These are phyloP conservation scores for Antheraea yamamai DNA, from an alignment of 2,888 invertebrate genomes.

Conservation along the genomic window DNA sequence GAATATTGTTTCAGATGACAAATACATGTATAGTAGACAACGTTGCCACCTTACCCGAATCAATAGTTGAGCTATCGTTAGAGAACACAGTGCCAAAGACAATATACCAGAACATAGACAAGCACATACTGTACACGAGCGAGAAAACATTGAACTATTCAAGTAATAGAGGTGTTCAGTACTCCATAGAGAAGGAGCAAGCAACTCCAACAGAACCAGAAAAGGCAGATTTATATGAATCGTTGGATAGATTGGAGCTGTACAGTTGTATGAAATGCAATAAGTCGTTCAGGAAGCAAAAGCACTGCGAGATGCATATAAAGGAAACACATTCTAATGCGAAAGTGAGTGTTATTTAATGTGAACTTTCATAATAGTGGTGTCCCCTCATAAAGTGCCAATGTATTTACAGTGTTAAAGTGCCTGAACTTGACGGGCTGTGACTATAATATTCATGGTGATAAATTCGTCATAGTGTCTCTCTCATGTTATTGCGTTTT, in stretches of 20 bases:
- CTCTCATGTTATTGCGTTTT: too few species aligned
- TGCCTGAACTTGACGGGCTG: too few species aligned
- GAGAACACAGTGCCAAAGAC: slow-evolving; percentile 73
- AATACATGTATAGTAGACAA: slow-evolving; percentile 75
- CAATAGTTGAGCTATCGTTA: slow-evolving; percentile 73
- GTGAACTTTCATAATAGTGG: too few species aligned
- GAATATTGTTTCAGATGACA: slow-evolving; percentile 59
- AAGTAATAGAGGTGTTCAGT: slow-evolving; percentile 60
- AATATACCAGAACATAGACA: slow-evolving; percentile 71
- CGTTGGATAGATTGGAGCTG: slow-evolving; percentile 59
- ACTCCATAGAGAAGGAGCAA: slow-evolving; percentile 64
- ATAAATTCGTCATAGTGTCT: too few species aligned
- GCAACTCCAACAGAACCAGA: slow-evolving; percentile 42
- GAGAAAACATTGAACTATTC: slow-evolving; percentile 62
- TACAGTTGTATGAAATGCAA: slow-evolving; percentile 71
- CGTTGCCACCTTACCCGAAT: slow-evolving; percentile 69
- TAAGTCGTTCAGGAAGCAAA: slow-evolving; percentile 84
- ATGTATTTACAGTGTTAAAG: too few species aligned
- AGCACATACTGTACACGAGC: slow-evolving; percentile 66
- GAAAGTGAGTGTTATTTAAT: slow-evolving; percentile 46
- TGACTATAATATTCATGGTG: too few species aligned
- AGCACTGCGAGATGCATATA: slow-evolving; percentile 84
- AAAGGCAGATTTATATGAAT: slow-evolving; percentile 62
- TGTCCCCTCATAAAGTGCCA: too few species aligned
- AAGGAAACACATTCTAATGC: slow-evolving; percentile 77